Conservation (phyloP, 2,797 vertebrate genomes). For the Smutsia temminckii region DNA sequence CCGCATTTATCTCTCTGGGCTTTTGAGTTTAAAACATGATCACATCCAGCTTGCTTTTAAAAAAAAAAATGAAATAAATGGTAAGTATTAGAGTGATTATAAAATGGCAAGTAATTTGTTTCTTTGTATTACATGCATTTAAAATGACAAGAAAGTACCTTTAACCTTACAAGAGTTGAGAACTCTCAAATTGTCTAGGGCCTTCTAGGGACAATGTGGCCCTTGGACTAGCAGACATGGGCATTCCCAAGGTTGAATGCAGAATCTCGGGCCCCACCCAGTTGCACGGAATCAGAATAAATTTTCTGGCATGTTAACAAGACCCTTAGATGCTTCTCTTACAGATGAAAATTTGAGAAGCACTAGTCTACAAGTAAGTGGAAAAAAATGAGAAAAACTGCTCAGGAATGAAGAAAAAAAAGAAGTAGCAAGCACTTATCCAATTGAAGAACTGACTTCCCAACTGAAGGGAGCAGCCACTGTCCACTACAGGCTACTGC, state of each 20-base stretch:
- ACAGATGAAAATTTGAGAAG: background rate
- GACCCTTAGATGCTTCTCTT: background rate
- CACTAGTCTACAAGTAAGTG: background rate
- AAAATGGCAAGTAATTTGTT: background rate
- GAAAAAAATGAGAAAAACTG: background rate
- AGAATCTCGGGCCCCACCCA: background rate
- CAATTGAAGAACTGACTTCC: background rate
- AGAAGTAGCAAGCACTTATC: background rate
- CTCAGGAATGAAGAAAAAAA: background rate
- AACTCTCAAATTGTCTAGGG: background rate
- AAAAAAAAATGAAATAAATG: conserved; percentile 81
- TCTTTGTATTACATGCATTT: background rate
- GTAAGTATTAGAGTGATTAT: conserved; percentile 65
- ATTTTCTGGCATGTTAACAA: background rate
- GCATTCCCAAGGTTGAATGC: background rate
- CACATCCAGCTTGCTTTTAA: conserved; percentile 98
- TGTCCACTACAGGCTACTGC: background rate
- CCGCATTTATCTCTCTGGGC: conserved; percentile 99
- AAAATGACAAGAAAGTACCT: background rate
- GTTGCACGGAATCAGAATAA: background rate
- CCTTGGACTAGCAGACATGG: background rate
- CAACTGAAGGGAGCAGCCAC: background rate
- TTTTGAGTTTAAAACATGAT: conserved; percentile 99
- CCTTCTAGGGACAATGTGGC: background rate
- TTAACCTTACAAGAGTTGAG: background rate